A percentile compares a stretch with the other conserved stretches of the same genome.
Conservation (phyloP, 2,888 invertebrate species). For the Pecten maximus region DNA sequence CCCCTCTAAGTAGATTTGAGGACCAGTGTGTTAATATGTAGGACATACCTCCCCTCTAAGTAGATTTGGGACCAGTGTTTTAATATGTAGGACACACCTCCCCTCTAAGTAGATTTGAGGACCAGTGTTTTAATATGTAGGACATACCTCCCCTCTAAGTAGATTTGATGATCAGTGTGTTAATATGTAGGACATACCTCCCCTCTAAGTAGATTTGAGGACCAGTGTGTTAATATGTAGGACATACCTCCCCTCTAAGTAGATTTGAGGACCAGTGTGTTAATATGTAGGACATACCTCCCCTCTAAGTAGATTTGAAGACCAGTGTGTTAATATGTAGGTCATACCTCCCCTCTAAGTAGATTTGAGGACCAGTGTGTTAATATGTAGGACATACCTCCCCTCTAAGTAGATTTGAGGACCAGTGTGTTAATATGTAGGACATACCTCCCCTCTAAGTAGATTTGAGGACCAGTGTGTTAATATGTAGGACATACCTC, state of each 20-base stretch:
- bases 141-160: conserved; percentile 76
- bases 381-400: conserved; percentile 64
- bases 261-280: neutral
- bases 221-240: neutral
- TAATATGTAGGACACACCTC: conserved; percentile 63
- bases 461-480: neutral
- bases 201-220: too few relatives aligned
- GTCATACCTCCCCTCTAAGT: conserved; percentile 77
- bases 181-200: conserved; percentile 64
- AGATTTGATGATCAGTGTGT: neutral
- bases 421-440: neutral
- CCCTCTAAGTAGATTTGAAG: too few relatives aligned
- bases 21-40: neutral
- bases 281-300: conserved; percentile 64
- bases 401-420: too few relatives aligned
- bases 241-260: conserved; percentile 77
- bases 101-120: too few relatives aligned
- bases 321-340: neutral
- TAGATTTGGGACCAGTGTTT: neutral
- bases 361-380: neutral
- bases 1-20: too few relatives aligned
- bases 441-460: conserved; percentile 77
- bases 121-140: neutral
- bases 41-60: conserved; percentile 77
- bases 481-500: conserved; percentile 64